Evolutionary conservation across 2,888 invertebrate genomes (phyloP).

Genomic region (Oscheius sp.): DNA sequence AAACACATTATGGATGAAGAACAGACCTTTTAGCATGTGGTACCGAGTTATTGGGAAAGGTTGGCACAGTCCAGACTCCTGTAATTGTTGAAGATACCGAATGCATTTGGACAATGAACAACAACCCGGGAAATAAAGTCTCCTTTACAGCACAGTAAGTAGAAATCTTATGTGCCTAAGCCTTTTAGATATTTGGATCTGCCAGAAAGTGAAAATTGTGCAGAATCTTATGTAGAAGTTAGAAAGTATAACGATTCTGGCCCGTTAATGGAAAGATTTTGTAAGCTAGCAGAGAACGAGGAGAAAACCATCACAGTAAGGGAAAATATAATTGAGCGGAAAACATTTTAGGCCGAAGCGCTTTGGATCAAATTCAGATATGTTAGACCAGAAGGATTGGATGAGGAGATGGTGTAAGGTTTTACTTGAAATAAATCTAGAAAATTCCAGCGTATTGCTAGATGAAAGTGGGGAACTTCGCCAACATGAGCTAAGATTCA

Average conservation of each 20-base stretch:
- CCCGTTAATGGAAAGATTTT: slow-evolving; percentile 54
- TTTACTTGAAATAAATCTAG: background rate
- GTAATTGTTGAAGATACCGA: slow-evolving; percentile 41
- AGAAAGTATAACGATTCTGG: slow-evolving; percentile 60
- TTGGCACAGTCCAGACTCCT: slow-evolving; percentile 18
- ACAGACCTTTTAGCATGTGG: slow-evolving; percentile 56
- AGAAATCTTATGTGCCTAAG: background rate
- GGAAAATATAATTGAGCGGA: background rate
- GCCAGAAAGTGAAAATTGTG: slow-evolving; percentile 57
- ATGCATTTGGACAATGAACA: slow-evolving; percentile 57
- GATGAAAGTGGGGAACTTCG: background rate
- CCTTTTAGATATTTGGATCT: slow-evolving; percentile 31
- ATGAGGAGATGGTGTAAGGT: slow-evolving; percentile 25
- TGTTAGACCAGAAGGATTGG: slow-evolving; percentile 32
- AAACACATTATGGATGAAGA: background rate
- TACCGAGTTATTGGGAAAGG: slow-evolving; percentile 39
- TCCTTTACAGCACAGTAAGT: slow-evolving; percentile 34
- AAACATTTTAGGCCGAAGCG: slow-evolving; percentile 38
- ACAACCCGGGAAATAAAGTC: slow-evolving; percentile 51
- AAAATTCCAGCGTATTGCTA: background rate
- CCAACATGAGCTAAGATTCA: slow-evolving; percentile 2
- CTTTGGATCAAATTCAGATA: slow-evolving; percentile 54
- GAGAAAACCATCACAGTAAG: background rate
- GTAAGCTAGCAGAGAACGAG: slow-evolving; percentile 24
- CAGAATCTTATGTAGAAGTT: slow-evolving; percentile 65